These are phyloP conservation scores for Corydoras maculifer DNA, from an alignment of 2,113 vertebrate species.

Conservation along the genomic window DNA sequence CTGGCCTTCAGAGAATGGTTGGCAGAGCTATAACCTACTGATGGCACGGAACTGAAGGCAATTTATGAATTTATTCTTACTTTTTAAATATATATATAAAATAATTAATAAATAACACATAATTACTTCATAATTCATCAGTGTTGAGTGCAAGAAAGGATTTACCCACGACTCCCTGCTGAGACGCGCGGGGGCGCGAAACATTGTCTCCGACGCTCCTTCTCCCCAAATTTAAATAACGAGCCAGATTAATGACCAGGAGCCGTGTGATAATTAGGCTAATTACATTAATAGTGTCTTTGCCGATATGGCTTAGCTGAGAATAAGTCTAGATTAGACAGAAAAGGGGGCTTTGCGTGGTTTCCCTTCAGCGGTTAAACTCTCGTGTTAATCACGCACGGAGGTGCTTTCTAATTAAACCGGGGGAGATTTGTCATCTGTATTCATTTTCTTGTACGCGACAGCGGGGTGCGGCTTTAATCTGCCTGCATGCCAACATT, in stretches of 20 bases:
- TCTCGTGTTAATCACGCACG: slow-evolving; percentile 35
- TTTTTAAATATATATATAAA: slow-evolving; percentile 50
- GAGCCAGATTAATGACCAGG: slow-evolving; percentile 40
- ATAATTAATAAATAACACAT: slow-evolving; percentile 55
- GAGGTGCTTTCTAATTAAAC: slow-evolving; percentile 44
- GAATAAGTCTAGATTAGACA: slow-evolving; percentile 6
- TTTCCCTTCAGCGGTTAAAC: slow-evolving; percentile 8
- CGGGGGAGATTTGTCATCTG: slow-evolving; percentile 36
- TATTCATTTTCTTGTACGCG: slow-evolving; percentile 25
- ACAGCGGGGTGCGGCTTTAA: slow-evolving; percentile 6
- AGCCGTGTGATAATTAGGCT: slow-evolving; percentile 46
- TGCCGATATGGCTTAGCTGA: slow-evolving; percentile 19
- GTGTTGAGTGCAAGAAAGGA: slow-evolving; percentile 54
- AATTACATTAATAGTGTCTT: slow-evolving; percentile 54
- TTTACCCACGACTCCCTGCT: slow-evolving; percentile 55
- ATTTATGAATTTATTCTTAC: slow-evolving; percentile 46
- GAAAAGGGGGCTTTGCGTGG: not conserved
- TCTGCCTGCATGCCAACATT: slow-evolving; percentile 15
- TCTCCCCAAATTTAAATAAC: slow-evolving; percentile 40
- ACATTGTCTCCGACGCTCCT: slow-evolving; percentile 31
- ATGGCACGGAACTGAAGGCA: too few relatives aligned
- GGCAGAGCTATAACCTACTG: too few relatives aligned
- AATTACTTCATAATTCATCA: slow-evolving; percentile 64
- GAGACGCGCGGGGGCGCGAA: slow-evolving; percentile 46
- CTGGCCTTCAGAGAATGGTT: slow-evolving; percentile 38